These are phyloP conservation scores for Loxodonta africana DNA, from an alignment of 2,113 vertebrate species.

Conservation along the genomic window DNA sequence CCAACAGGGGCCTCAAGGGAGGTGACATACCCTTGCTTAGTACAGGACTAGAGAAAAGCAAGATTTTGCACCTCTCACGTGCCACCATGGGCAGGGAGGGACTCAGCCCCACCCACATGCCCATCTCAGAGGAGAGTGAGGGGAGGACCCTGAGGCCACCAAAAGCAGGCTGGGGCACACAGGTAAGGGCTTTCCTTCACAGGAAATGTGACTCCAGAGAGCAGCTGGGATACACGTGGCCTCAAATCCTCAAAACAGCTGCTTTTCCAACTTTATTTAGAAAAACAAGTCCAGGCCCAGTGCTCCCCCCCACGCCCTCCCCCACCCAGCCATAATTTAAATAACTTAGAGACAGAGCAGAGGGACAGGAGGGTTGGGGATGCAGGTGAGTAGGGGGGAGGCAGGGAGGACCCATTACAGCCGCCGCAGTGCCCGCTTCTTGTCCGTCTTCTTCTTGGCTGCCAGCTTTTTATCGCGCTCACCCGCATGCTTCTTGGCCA, in stretches of 20 bases:
- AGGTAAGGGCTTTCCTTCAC: too few species aligned
- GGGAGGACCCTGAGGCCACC: too few species aligned
- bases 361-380: not conserved
- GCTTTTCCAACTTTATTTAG: constrained; percentile 85
- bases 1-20: not conserved
- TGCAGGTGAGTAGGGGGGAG: too few species aligned
- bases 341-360: constrained; percentile 82
- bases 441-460: constrained; percentile 96
- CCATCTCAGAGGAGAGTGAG: not conserved
- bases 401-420: constrained; percentile 87
- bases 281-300: constrained; percentile 79
- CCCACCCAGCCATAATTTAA: constrained; percentile 83
- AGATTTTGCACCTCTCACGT: not conserved
- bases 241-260: not conserved
- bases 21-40: too few species aligned
- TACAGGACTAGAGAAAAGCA: not conserved
- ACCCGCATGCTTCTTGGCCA: constrained; percentile 96
- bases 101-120: not conserved
- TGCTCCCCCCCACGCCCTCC: constrained; percentile 28
- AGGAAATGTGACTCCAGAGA: not conserved
- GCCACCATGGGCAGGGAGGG: not conserved
- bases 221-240: not conserved
- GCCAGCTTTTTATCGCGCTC: constrained; percentile 91
- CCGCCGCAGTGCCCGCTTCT: constrained; percentile 95
- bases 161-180: not conserved